These are phyloP conservation scores for Platycercus adscitus DNA, from an alignment of 2,113 vertebrate genomes.

Conservation along the genomic window DNA sequence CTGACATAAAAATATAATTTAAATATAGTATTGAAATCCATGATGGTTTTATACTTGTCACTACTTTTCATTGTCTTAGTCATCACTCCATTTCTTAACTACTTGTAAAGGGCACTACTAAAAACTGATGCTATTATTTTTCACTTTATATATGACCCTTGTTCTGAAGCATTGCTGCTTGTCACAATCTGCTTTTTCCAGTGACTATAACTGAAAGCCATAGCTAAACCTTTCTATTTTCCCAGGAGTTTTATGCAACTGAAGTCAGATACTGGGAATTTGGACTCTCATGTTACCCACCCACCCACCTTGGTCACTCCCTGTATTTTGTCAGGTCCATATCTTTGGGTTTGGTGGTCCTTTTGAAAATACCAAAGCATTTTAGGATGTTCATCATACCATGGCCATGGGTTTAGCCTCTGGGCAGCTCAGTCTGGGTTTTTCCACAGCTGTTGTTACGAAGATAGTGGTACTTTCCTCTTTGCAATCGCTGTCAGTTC, in stretches of 20 bases:
- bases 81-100: neutral
- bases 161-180: neutral
- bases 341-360: neutral
- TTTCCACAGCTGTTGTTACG: slow-evolving; percentile 7
- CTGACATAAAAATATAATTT: neutral
- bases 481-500: neutral
- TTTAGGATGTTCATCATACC: slow-evolving; percentile 16
- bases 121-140: slow-evolving; percentile 30
- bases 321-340: neutral
- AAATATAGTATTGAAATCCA: neutral
- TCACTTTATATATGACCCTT: neutral
- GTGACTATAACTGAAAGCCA: neutral
- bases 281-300: neutral
- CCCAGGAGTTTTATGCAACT: neutral
- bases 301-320: neutral
- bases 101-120: slow-evolving; percentile 22
- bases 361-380: neutral
- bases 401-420: neutral
- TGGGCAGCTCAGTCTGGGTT: neutral
- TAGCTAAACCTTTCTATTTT: neutral
- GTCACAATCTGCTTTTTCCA: neutral
- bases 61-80: slow-evolving; percentile 22
- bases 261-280: neutral
- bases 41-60: neutral
- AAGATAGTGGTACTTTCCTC: neutral